Evolutionary conservation across 2,797 vertebrate species (phyloP), one percentile per base, ranked within the genome.

Genomic region (Manis javanica): DNA sequence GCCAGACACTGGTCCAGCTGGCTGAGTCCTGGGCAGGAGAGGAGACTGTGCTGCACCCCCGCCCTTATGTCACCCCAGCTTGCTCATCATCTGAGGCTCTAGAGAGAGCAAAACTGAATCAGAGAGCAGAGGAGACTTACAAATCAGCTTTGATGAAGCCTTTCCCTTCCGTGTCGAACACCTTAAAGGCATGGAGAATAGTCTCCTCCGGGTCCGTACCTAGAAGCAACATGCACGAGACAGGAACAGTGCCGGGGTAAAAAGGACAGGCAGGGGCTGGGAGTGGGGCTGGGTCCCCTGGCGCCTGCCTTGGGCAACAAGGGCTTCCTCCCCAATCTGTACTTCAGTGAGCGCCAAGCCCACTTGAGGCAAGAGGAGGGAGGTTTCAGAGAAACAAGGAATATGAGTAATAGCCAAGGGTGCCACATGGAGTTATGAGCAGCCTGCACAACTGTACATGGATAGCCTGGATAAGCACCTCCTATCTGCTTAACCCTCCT

Each of bases 141-240:
- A 99, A 99, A 18, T 99, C 99, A 96, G 99, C 99, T 98, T 99
- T 99, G 96, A 99, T 97, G 87, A 99, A 98, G 39, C 99, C 99
- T 97, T 99, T 99, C 94, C 98, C 99, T 96, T 99, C 99, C 13
- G 98, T 98, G 98, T 99, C 99, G 9, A 99, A 99, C 98, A 99
- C 99, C 98, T 99, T 99, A 96, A 99, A 99, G 95, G 99, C 99
- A 0, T 99, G 99, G 74, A 99, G 98, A 95, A 99, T 99, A 94
- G 99, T 99, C 98, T 99, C 99, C 98, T 99, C 99, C 1, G 99
- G 99, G 97, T 99, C 99, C 0, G 99, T 99, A 92, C 99, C 99
- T 99, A 82, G 95, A 98, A 98, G 59, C 46, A 94, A 57, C 39
- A 86, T 46, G 85, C 46, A 61, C 0, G 5, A 59, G n/a, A 68